Evolutionary conservation across 2,888 invertebrate genomes (phyloP), one percentile per base, ranked within the genome.

Genomic region (Xestia xanthographa): DNA sequence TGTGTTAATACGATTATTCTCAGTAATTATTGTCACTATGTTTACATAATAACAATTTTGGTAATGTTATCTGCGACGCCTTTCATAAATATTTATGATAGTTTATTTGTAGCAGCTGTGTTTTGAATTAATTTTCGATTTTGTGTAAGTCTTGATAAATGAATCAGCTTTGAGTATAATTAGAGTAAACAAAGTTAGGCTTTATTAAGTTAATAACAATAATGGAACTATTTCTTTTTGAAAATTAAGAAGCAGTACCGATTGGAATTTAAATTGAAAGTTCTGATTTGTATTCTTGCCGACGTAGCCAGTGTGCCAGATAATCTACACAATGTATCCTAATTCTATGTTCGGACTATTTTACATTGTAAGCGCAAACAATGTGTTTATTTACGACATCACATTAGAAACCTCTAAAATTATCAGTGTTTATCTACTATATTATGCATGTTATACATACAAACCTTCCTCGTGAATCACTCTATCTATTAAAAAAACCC

Each of bases 1-100:
- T 79, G 80, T 65, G 75, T 70, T 79, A 79, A 84, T 82, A 79
- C 80, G 86, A 81, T 86, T 87, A 86, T 83, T 79, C 26, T 0
- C 53, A 65, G 75, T 80, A 80, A 86, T 85, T 83, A 83, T 81
- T 75, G 82, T 76, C 70, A 81, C 76, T 20, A 58, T 84, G 84
- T 77, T 82, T 66, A 77, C 62, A 72, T 71, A 68, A 80, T 73
- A 70, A 83, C 75, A 77, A 83, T 84, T 84, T 83, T n/a, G 66
- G 58, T 85, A 74, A 82, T 70, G 29, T 81, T 80, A 62, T 77
- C 63, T 63, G 62, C 9, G 56, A 67, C 26, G 69, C 34, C 38
- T 72, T 66, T 83, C 72, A 66, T 82, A 75, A 73, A 73, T 82
- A 82, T 73, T 53, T 73, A 74, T 62, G 58, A 17, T 26, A 38